Base-by-base conservation (phyloP, 1,140 invertebrate genomes). In the Aphis gossypii region DNA sequence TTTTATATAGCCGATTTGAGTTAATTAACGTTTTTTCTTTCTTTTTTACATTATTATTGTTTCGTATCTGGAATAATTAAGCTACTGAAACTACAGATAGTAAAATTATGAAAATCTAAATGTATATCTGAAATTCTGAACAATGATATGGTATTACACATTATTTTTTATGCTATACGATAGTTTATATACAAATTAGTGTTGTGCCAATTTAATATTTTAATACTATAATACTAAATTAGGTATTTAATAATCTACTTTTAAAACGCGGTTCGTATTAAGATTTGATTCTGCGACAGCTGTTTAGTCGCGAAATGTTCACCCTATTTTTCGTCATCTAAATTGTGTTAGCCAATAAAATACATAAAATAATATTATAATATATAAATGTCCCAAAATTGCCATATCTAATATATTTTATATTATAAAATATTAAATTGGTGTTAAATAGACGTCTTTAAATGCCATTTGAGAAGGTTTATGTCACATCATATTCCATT, bases 331-430 rank as follows among this genome's bases (percentile, higher is more conserved):
- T 23, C 30, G 30, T 18, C 5, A 30, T 87, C 44, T 25, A 30
- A 87, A 87, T 87, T 4, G 25, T 87, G 4, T 87, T 84, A 44
- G 14, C 83, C 38, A 9, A 41, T 41, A 84, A 41, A 84, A 76
- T n/a, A n/a, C n/a, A 76, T 76, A 76, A n/a, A 76, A 35, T n/a
- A 76, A 76, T 76, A 76, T n/a, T 60, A 76, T 76, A 76, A 76
- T 76, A 76, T n/a, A 76, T 68, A 68, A 68, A 76, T 76, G 4
- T 2, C 30, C n/a, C 14, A 20, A 76, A 76, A 76, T 76, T 76
- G 30, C 30, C 60, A 30, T 76, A 76, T 76, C 60, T n/a, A 76
- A 76, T 76, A 76, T n/a, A 23, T 68, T 76, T 76, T 76, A 76
- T 76, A 76, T 4, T n/a, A 18, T 76, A n/a, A 18, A 14, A 76